Conservation (phyloP, 2,888 invertebrate genomes). For the Ceramica pisi region DNA sequence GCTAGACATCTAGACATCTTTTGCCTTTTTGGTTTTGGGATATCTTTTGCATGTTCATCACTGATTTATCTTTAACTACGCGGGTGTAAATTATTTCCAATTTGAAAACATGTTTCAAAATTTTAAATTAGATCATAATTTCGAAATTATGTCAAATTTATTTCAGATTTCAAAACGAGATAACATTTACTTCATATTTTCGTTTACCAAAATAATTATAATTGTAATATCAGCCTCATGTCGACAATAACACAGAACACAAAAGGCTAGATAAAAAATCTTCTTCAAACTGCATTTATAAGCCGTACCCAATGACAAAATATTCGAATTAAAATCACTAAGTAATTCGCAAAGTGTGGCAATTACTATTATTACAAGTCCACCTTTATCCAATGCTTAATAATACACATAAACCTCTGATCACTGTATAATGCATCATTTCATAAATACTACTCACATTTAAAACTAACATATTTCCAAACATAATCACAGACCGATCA, state of each 20-base stretch:
- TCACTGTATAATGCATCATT: constrained; percentile 11
- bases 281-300: background rate
- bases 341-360: constrained; percentile 19
- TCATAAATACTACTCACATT: constrained; percentile 30
- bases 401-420: background rate
- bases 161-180: no score
- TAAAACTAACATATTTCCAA: constrained; percentile 28
- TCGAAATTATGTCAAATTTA: no score
- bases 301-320: constrained; percentile 6
- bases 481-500: constrained; percentile 47
- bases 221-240: background rate
- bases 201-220: no score
- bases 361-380: constrained; percentile 27
- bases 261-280: background rate
- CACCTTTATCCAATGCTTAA: background rate
- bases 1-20: no score
- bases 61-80: no score
- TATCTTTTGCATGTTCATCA: no score
- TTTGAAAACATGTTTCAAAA: no score
- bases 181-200: no score
- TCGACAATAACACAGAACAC: background rate
- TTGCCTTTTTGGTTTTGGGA: no score
- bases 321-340: constrained; percentile 14
- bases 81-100: no score
- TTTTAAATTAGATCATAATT: no score